These are phyloP conservation scores for Lampris incognitus DNA, from an alignment of 2,113 vertebrate species.

Conservation along the genomic window DNA sequence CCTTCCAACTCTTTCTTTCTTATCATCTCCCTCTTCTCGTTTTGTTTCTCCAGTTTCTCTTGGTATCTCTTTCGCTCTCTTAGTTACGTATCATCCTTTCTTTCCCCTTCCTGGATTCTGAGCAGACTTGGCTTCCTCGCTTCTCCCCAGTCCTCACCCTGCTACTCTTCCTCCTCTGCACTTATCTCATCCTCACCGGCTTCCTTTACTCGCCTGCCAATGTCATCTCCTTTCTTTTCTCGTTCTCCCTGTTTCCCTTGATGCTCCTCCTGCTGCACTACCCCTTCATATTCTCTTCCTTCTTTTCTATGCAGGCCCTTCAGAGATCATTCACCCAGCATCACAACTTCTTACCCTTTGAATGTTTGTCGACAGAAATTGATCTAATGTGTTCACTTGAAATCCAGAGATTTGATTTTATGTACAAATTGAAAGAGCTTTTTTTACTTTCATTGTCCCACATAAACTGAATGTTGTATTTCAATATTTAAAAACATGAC, in stretches of 20 bases:
- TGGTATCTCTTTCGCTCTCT: background rate
- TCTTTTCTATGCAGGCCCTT: too few species aligned
- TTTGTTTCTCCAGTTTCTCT: background rate
- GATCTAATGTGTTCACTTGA: too few species aligned
- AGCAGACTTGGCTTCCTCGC: slow-evolving; percentile 26
- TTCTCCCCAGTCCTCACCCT: background rate
- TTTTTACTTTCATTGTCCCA: too few species aligned
- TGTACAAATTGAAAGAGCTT: too few species aligned
- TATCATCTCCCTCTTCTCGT: slow-evolving; percentile 37
- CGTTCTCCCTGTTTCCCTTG: background rate
- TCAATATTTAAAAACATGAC: background rate
- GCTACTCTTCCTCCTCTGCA: slow-evolving; percentile 43
- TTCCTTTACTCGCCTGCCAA: slow-evolving; percentile 35
- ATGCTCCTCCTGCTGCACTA: too few species aligned
- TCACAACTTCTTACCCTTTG: too few species aligned
- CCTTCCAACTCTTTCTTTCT: slow-evolving; percentile 14
- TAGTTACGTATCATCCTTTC: background rate
- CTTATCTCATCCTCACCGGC: slow-evolving; percentile 54
- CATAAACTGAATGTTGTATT: slow-evolving; percentile 8
- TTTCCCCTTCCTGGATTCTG: background rate
- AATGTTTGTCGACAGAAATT: too few species aligned
- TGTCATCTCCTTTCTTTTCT: slow-evolving; percentile 1
- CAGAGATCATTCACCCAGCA: too few species aligned
- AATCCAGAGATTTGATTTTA: too few species aligned
- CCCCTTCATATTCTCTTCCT: too few species aligned